Percentiles rank a stretch among this genome's conserved stretches.
Evolutionary conservation across 2,797 vertebrate species (phyloP).

Genomic region (Anguilla pacifica): DNA sequence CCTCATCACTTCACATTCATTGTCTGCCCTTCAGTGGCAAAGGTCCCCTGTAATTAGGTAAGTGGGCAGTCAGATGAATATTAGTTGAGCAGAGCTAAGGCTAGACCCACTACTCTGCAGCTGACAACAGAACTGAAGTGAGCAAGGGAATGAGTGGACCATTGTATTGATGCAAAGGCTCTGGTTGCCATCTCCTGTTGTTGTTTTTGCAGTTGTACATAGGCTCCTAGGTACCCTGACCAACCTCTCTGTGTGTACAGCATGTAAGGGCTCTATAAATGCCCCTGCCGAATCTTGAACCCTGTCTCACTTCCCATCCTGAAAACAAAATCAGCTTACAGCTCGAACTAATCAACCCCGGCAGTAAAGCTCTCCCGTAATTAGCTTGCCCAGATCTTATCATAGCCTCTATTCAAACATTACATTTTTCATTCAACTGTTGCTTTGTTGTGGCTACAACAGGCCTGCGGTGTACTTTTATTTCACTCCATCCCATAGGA

Average conservation of each 20-base stretch:
- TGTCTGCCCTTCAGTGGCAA: conserved; percentile 2
- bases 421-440: conserved; percentile 10
- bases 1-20: conserved; percentile 16
- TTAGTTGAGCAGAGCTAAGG: background rate
- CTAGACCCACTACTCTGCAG: background rate
- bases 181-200: background rate
- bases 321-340: conserved; percentile 11
- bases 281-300: background rate
- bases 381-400: conserved; percentile 19
- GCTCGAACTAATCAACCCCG: background rate
- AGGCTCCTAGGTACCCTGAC: background rate
- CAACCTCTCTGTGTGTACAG: background rate
- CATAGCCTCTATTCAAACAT: background rate
- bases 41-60: conserved; percentile 7
- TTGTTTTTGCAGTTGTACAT: background rate
- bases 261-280: background rate
- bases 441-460: conserved; percentile 17
- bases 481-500: background rate
- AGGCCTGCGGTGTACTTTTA: background rate
- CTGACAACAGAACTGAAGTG: background rate
- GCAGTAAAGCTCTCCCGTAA: background rate
- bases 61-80: conserved; percentile 20
- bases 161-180: background rate
- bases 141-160: background rate
- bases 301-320: background rate